These are phyloP conservation scores for Diplogasteroides magnus DNA, from an alignment of 1,140 invertebrate species.

Conservation along the genomic window DNA sequence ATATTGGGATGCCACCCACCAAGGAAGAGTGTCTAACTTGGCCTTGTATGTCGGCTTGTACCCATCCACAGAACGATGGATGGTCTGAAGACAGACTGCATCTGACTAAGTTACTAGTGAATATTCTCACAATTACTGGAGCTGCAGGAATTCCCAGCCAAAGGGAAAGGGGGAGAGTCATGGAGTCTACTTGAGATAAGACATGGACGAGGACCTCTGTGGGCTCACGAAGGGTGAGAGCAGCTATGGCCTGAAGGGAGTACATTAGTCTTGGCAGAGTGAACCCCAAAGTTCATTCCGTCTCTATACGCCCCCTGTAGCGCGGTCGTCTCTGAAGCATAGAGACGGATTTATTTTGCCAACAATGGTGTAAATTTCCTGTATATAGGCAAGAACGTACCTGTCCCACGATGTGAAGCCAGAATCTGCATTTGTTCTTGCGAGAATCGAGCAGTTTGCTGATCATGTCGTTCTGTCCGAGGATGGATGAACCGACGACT, in stretches of 20 bases:
- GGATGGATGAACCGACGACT: conserved; percentile 36
- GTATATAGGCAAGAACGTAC: no score
- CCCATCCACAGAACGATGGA: conserved; percentile 32
- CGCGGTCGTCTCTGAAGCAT: no score
- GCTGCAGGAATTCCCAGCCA: conserved; percentile 86
- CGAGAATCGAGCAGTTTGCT: conserved; percentile 30
- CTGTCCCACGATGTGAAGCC: conserved; percentile 38
- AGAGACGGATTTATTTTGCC: no score
- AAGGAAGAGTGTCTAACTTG: conserved; percentile 36
- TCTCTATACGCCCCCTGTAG: no score
- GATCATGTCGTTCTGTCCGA: conserved; percentile 39
- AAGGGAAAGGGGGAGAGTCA: conserved; percentile 75
- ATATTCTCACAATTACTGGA: conserved; percentile 77
- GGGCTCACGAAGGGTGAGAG: conserved; percentile 30
- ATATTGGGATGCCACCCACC: conserved; percentile 37
- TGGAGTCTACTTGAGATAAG: conserved; percentile 69
- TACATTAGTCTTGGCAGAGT: no score
- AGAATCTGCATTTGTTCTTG: conserved; percentile 22
- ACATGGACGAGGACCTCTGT: conserved; percentile 33
- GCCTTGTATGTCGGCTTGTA: conserved; percentile 37
- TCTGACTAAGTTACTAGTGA: background rate
- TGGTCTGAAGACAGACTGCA: conserved; percentile 27
- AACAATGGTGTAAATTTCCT: no score
- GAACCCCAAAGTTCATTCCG: no score
- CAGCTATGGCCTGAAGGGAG: conserved; percentile 28